These are phyloP conservation scores for Propsilocerus akamusi DNA, from an alignment of 1,140 invertebrate genomes.

Conservation along the genomic window DNA sequence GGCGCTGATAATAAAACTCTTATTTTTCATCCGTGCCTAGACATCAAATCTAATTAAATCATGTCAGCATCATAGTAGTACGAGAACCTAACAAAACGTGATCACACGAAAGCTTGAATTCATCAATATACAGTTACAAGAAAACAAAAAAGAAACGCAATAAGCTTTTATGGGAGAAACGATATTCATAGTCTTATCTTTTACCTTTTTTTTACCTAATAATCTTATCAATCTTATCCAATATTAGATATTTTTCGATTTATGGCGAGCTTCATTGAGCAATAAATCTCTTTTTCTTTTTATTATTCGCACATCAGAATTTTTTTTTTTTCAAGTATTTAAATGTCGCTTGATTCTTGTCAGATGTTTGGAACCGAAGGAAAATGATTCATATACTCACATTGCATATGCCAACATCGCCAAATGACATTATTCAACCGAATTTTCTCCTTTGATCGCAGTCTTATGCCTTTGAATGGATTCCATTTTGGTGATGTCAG, in stretches of 20 bases:
- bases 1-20: no score
- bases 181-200: not conserved
- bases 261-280: no score
- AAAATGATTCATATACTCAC: constrained; percentile 66
- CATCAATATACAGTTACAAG: no score
- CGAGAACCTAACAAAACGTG: no score
- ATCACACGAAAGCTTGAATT: no score
- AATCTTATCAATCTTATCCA: not conserved
- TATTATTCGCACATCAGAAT: not conserved
- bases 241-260: not conserved
- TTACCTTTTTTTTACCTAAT: not conserved
- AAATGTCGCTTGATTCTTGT: no score
- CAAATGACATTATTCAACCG: constrained; percentile 99
- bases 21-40: no score
- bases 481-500: constrained; percentile 99
- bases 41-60: not conserved
- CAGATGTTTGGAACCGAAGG: no score
- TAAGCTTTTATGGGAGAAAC: no score
- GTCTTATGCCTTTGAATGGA: constrained; percentile 90
- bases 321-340: not conserved
- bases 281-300: not conserved
- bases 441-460: constrained; percentile 97
- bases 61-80: no score
- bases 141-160: no score
- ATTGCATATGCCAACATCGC: constrained; percentile 99